Conservation (phyloP, 2,888 invertebrate species). For the Eupithecia exiguata region DNA sequence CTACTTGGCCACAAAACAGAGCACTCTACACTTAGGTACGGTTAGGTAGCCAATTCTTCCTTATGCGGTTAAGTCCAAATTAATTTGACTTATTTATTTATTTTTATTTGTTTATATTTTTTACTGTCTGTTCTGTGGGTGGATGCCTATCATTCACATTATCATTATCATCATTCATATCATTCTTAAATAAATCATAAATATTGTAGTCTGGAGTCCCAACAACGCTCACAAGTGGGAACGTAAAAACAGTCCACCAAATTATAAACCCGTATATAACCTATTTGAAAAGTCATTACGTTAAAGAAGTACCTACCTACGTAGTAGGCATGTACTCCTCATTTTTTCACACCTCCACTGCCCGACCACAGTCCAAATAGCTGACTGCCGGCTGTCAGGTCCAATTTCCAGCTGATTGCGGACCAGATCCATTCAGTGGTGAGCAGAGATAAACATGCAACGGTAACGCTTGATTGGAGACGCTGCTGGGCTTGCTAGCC, state of each 20-base stretch:
- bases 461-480: constrained; percentile 56
- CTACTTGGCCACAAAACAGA: not conserved
- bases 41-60: not conserved
- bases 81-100: not conserved
- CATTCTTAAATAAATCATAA: too few species aligned
- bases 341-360: constrained; percentile 24
- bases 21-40: not conserved
- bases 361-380: not conserved
- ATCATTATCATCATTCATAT: too few species aligned
- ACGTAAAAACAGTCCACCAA: not conserved
- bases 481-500: constrained; percentile 36
- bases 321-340: not conserved
- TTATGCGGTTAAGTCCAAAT: not conserved
- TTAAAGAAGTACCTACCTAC: not conserved
- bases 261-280: not conserved
- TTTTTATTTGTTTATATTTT: not conserved
- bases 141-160: too few species aligned
- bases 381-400: constrained; percentile 21
- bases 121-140: not conserved
- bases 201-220: too few species aligned
- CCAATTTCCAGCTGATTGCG: constrained; percentile 31
- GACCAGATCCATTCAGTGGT: constrained; percentile 38
- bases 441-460: constrained; percentile 47
- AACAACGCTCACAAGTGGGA: not conserved
- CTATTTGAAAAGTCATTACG: not conserved